Base-by-base conservation (phyloP, 2,797 vertebrate genomes). In the Denticeps clupeoides region DNA sequence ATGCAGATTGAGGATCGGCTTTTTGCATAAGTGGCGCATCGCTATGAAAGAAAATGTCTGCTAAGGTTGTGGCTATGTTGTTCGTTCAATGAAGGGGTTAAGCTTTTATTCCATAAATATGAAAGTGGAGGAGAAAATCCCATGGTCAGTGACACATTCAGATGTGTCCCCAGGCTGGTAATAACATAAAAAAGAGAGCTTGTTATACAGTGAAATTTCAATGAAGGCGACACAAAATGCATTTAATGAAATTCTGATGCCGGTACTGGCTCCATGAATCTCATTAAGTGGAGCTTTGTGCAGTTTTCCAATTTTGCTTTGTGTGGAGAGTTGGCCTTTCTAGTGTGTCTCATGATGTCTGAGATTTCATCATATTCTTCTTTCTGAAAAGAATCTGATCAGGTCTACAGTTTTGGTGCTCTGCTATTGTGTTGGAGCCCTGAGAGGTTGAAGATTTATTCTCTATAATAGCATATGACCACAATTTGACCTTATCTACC, bases 181-280 rank as follows among this genome's bases (percentile, higher is more conserved):
- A 84, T 85, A 77, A 74, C 80, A 83, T 84, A 74, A 83, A 79
- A 83, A 81, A 72, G 69, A 70, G 72, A 70, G 75, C 80, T 82
- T 82, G 81, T 85, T 84, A 82, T 80, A 83, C 78, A 74, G 74
- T 77, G 70, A 80, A 68, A 82, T 80, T 82, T 82, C 81, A 84
- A 82, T 82, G 79, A 80, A 79, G 82, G 74, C 23, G 77, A 78
- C 73, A 77, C 79, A 82, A 80, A 83, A 82, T 78, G 73, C 75
- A 69, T 81, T 83, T 86, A 85, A 86, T 85, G 82, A 85, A 84
- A 84, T 84, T 82, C 81, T 80, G 79, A 80, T 77, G 79, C 75
- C 45, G 71, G 64, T 64, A 56, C 37, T 52, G 42, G 75, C 77
- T 83, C 73, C 69, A 78, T 81, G 79, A 83, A 83, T 86, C 78